Evolutionary conservation across 1,140 invertebrate genomes (phyloP), one percentile per base, ranked within the genome.

Genomic region (Vanessa atalanta): DNA sequence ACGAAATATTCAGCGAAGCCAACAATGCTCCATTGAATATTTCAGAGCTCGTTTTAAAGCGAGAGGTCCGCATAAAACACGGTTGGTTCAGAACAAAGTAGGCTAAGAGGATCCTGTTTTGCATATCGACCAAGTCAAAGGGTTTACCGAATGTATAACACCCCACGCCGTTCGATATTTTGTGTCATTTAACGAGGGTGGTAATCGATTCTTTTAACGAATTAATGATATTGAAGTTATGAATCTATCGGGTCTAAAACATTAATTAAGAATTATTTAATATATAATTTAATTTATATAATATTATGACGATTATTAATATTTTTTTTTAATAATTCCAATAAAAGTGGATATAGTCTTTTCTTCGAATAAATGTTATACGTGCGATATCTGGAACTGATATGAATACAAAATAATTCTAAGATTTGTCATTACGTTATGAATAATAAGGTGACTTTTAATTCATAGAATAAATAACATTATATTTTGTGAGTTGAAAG

Each of bases 101-200:
- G 79, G 70, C 50, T 80, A 76, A 77, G 67, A 77, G 78, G 47
- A 20, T 23, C 64, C 60, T 68, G 73, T 75, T 83, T 79, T 83
- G 75, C 79, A 81, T 83, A 81, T 78, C 70, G 77, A 80, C 76
- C 68, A 48, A 70, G 68, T 63, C 68, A 70, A 70, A 70, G 68
- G 68, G 55, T 70, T 70, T 37, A 26, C 60, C 13, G 60, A 63
- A 61, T 61, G 31, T 61, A 61, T 61, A 61, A 61, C 23, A 23
- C 20, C 55, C 26, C 23, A 20, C 20, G 7, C 11, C 11, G 57
- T 61, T 7, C 57, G 31, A 61, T 61, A 61, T 61, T 61, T 61
- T 37, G 26, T 11, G 57, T 61, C 26, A 43, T 23, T 4, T 12
- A 23, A 57, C 7, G 31, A n/a, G 12, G 3, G 55, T 5, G 6